Percentiles rank a stretch among this genome's conserved stretches.
phyloP scores from a whole-genome alignment of 2,888 invertebrate species.

The Lampropteryx suffumata region DNA sequence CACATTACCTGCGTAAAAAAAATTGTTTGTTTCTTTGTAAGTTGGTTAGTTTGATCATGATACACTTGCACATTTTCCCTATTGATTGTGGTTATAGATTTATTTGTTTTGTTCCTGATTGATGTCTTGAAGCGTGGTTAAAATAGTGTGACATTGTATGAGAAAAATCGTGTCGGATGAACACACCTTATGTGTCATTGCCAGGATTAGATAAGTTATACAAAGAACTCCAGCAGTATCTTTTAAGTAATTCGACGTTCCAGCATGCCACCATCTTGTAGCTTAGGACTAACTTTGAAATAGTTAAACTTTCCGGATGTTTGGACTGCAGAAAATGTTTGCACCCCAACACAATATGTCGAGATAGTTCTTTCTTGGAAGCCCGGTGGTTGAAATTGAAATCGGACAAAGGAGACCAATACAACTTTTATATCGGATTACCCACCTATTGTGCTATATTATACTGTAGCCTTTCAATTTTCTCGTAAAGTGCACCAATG shows the following conservation, averaged over 20 bases:
- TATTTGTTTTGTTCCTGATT: too few species aligned
- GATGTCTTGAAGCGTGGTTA: too few species aligned
- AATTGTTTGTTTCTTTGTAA: background rate
- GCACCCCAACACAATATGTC: slow-evolving; percentile 16
- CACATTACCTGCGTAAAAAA: slow-evolving; percentile 84
- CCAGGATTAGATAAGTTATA: background rate
- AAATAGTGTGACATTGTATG: too few species aligned
- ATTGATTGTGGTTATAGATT: too few species aligned
- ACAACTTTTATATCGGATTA: slow-evolving; percentile 31
- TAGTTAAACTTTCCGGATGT: slow-evolving; percentile 36
- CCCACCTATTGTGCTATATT: slow-evolving; percentile 33
- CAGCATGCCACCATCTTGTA: slow-evolving; percentile 28
- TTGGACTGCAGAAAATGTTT: slow-evolving; percentile 31
- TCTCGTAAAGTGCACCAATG: slow-evolving; percentile 33
- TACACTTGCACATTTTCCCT: too few species aligned
- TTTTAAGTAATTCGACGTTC: slow-evolving; percentile 32
- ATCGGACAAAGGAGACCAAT: slow-evolving; percentile 23
- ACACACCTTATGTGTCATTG: too few species aligned
- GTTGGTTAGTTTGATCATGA: too few species aligned
- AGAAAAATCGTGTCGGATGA: too few species aligned
- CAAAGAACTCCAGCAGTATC: slow-evolving; percentile 26
- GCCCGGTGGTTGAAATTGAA: slow-evolving; percentile 10
- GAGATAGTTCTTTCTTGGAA: slow-evolving; percentile 7
- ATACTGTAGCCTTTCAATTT: slow-evolving; percentile 37
- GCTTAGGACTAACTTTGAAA: slow-evolving; percentile 29